Evolutionary conservation across 2,797 vertebrate genomes (phyloP), one percentile per base, ranked within the genome.

Genomic region (Macropus fuliginosus): DNA sequence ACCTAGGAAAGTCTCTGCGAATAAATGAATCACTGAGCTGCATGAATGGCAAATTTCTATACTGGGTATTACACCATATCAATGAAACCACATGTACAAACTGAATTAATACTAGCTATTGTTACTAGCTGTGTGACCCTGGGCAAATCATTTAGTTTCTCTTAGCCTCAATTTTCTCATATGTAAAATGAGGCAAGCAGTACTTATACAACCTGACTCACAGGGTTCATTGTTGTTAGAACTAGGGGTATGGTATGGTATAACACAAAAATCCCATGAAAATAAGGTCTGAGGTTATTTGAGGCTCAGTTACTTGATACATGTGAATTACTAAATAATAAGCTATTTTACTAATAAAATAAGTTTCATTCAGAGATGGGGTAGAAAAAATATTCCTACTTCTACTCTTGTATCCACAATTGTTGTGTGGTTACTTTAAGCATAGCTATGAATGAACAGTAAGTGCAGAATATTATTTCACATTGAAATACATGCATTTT

Each of bases 351-450:
- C 54, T 11, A 90, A 34, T 34, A 90, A 91, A 92, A 91, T 89
- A 55, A 94, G 52, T 81, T 93, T 12, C 10, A 52, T 94, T 94
- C 54, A 90, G 94, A 96, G 21, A 6, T 90, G 52, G 97, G 91
- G 31, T 81, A 93, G 28, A 93, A 92, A 92, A 92, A 94, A 94
- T 56, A 1, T 92, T 81, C 96, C 50, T 95, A 62, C 46, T 95
- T 81, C 40, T 93, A 90, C 28, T 21, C 24, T 81, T 29, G 94
- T 74, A 87, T 55, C 8, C 56, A 3, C 0, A 54, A 92, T 87
- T 94, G 27, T 92, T 96, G 95, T 54, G 12, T 56, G 40, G 54
- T 8, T 81, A 27, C 74, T 74, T 91, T 91, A 81, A 89, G 0
- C 6, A 66, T 91, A 94, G 96, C 21, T 10, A 54, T 28, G 94